Percentiles rank a stretch among this genome's conserved stretches.
Conservation (phyloP, 2,113 vertebrate genomes). For the Protobothrops flavoviridis region DNA sequence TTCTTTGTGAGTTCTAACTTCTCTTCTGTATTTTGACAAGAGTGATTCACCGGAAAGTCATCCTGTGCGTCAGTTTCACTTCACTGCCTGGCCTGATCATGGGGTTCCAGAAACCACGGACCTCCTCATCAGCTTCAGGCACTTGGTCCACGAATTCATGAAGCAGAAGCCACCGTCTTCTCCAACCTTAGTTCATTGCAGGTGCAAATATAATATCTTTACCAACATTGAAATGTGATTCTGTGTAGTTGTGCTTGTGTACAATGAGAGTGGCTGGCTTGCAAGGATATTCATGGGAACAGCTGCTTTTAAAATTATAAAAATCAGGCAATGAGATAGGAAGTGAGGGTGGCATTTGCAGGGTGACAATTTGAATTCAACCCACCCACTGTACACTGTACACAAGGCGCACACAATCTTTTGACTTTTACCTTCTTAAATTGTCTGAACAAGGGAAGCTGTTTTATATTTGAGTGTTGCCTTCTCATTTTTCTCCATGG, state of each 20-base stretch:
- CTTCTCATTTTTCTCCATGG: background rate
- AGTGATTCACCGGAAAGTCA: constrained; percentile 80
- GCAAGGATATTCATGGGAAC: background rate
- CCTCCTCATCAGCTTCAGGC: constrained; percentile 90
- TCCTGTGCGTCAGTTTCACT: constrained; percentile 90
- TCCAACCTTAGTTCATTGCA: constrained; percentile 93
- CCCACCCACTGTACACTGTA: background rate
- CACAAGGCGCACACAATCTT: too few species aligned
- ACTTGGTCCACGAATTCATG: constrained; percentile 89
- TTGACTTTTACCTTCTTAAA: background rate
- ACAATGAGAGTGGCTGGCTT: background rate
- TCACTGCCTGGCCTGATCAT: constrained; percentile 95
- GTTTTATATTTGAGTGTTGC: background rate
- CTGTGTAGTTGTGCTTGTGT: background rate
- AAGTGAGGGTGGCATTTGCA: background rate
- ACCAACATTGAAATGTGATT: background rate
- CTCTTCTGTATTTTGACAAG: constrained; percentile 58
- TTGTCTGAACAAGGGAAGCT: background rate
- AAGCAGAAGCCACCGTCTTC: constrained; percentile 78
- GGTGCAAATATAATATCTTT: constrained; percentile 67
- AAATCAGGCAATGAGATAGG: background rate
- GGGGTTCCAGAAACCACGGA: constrained; percentile 91
- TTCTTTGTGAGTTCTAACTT: background rate
- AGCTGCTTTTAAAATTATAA: background rate
- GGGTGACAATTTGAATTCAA: background rate